Percentiles rank a stretch among this genome's conserved stretches.
These are phyloP conservation scores for Dendrocincla fuliginosa DNA, from an alignment of 2,797 vertebrate species.

Conservation along the genomic window DNA sequence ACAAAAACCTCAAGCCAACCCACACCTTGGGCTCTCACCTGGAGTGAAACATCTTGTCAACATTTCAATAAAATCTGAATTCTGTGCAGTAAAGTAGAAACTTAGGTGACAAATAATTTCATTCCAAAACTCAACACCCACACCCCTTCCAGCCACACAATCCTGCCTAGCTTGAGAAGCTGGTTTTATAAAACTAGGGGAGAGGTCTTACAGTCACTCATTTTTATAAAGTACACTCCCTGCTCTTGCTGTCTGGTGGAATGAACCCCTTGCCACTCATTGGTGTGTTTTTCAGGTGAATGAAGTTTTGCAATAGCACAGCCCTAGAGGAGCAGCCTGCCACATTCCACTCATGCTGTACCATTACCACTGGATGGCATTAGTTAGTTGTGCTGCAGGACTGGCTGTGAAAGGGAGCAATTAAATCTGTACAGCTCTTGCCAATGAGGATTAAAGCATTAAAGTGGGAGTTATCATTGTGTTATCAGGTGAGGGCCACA, in stretches of 20 bases:
- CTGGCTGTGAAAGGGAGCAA: neutral
- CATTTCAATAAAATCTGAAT: neutral
- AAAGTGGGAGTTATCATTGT: neutral
- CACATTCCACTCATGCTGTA: neutral
- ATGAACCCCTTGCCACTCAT: neutral
- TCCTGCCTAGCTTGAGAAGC: neutral
- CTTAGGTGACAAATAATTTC: neutral
- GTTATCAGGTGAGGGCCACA: neutral
- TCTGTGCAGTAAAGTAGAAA: neutral
- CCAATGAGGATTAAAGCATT: neutral
- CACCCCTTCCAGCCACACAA: neutral
- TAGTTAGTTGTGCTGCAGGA: conserved; percentile 56
- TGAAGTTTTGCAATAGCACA: neutral
- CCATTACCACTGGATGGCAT: conserved; percentile 72
- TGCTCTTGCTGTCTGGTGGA: neutral
- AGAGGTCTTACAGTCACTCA: neutral
- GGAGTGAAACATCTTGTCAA: neutral
- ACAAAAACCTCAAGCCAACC: neutral
- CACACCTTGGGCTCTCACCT: neutral
- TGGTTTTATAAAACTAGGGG: neutral
- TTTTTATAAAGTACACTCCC: neutral
- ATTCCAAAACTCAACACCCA: neutral
- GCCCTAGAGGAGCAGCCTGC: neutral
- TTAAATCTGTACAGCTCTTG: neutral
- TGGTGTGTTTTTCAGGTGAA: neutral